Evolutionary conservation across 2,888 invertebrate genomes (phyloP), one percentile per base, ranked within the genome.

Genomic region (Colostygia pectinataria): DNA sequence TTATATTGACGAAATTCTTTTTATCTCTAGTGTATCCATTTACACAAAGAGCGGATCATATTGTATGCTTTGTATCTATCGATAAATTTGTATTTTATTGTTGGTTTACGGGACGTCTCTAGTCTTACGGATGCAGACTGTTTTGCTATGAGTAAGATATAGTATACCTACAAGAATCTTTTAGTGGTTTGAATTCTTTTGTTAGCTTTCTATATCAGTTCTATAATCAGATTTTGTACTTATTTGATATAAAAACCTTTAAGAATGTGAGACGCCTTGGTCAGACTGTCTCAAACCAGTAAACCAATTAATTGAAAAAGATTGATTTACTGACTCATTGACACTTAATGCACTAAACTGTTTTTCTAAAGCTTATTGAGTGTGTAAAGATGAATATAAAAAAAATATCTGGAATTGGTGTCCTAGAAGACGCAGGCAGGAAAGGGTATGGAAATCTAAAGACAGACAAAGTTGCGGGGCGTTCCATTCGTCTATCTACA

Each of bases 1-100:
- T 83, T 80, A 75, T 80, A 80, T 77, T 78, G 78, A 77, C 74
- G 69, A 79, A 73, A 74, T 72, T 74, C 71, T 76, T 78, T 78
- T 75, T 74, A 74, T 80, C 75, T 73, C 68, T 67, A 65, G 66
- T 68, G 65, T 72, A 66, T 68, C 66, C 58, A 63, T 63, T 74
- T 73, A 71, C 72, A 65, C 63, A 71, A 68, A 68, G 62, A 66
- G 42, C 47, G 57, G 63, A 66, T 64, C 62, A 65, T 54, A 52
- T 25, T 50, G 37, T 41, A 38, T 47, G 18, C 44, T n/a, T n/a
- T n/a, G 18, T 48, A 38, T 61, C 50, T 62, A 56, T 61, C 57
- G 41, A 56, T 49, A 55, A 44, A 43, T 57, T 55, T 48, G 25
- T 46, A n/a, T 48, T 32, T 34, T 42, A 52, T 50, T 46, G 37